Evolutionary conservation across 2,113 vertebrate genomes (phyloP).

Genomic region (Chlamydotis undulata): DNA sequence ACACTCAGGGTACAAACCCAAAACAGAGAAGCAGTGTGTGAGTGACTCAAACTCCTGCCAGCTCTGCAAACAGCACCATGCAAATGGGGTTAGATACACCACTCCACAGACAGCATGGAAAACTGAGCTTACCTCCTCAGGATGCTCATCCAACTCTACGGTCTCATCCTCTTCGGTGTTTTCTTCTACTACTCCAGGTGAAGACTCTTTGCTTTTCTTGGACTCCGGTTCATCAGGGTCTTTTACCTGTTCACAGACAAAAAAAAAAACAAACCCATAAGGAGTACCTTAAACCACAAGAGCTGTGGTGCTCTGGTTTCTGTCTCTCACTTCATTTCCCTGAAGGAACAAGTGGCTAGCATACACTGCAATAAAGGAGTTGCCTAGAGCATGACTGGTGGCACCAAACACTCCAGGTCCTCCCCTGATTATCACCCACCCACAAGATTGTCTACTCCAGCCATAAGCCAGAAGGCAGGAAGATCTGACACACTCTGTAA

Average conservation of each 20-base stretch:
- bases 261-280: background rate
- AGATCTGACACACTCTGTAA: background rate
- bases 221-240: constrained; percentile 82
- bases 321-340: background rate
- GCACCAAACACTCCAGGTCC: background rate
- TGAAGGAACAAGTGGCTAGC: background rate
- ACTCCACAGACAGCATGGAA: background rate
- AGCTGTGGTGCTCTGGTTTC: background rate
- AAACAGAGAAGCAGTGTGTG: background rate
- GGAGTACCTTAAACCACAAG: background rate
- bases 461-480: background rate
- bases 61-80: background rate
- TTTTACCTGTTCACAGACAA: constrained; percentile 68
- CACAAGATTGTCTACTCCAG: background rate
- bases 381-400: background rate
- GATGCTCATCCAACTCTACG: constrained; percentile 71
- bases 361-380: background rate
- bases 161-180: constrained; percentile 44
- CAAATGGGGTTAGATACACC: background rate
- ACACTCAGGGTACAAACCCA: background rate
- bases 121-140: constrained; percentile 81
- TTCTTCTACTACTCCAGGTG: constrained; percentile 37
- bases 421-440: background rate
- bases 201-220: constrained; percentile 85
- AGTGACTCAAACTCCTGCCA: background rate